These are phyloP conservation scores for Oophaga sylvatica DNA, from an alignment of 2,797 vertebrate species.

Conservation along the genomic window DNA sequence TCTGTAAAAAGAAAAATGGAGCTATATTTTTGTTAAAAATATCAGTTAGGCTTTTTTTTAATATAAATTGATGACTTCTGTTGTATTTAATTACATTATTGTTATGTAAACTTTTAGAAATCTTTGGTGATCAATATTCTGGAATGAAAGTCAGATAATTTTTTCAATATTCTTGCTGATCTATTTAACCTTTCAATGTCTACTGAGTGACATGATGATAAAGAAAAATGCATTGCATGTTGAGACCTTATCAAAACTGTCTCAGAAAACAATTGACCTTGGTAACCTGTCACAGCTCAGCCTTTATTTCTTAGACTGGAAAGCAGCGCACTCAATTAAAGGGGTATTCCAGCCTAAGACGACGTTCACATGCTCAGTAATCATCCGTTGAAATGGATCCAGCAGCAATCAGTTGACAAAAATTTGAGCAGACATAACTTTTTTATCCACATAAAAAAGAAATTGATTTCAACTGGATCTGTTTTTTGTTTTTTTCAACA, in stretches of 20 bases:
- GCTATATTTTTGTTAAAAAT: background rate
- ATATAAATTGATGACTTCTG: background rate
- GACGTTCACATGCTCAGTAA: no score
- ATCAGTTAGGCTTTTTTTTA: background rate
- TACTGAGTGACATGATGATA: background rate
- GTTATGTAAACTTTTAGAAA: background rate
- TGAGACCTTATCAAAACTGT: conserved; percentile 1
- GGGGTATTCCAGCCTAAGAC: no score
- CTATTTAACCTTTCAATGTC: background rate
- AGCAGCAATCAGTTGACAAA: no score
- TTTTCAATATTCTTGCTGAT: background rate
- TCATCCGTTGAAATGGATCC: no score
- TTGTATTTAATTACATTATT: background rate
- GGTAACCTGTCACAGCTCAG: background rate
- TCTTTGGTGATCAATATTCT: background rate
- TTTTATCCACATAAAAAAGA: no score
- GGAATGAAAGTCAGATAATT: background rate
- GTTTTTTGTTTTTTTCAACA: no score
- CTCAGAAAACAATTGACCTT: background rate
- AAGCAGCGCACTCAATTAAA: background rate
- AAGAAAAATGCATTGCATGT: background rate
- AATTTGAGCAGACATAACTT: no score
- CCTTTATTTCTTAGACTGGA: background rate
- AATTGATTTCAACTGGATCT: no score
- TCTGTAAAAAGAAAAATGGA: conserved; percentile 2